Conservation (phyloP, 2,888 invertebrate genomes). For the Bombylius discolor region DNA sequence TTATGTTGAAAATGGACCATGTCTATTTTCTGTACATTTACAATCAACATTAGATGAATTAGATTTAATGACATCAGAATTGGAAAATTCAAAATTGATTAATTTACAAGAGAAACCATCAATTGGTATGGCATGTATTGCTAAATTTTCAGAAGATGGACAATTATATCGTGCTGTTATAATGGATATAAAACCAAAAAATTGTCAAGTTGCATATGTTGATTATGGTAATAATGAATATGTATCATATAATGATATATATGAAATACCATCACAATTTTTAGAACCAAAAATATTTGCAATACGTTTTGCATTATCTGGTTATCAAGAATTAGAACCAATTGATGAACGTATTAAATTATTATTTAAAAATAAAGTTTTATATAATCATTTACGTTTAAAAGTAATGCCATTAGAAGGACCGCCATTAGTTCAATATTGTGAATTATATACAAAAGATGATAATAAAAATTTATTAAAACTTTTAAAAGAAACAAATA, state of each 20-base stretch:
- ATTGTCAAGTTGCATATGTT: constrained; percentile 65
- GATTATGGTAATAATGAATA: constrained; percentile 70
- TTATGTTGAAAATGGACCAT: constrained; percentile 67
- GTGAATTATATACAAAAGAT: constrained; percentile 46
- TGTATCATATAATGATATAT: constrained; percentile 56
- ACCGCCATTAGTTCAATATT: constrained; percentile 60
- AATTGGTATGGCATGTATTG: constrained; percentile 65
- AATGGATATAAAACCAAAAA: constrained; percentile 54
- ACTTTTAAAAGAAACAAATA: constrained; percentile 34
- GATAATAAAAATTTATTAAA: constrained; percentile 47
- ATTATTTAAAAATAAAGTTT: constrained; percentile 56
- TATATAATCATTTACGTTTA: constrained; percentile 48
- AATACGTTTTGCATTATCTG: constrained; percentile 58
- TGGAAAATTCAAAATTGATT: constrained; percentile 49
- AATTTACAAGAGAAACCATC: constrained; percentile 53
- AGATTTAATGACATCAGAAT: constrained; percentile 56
- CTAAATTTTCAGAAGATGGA: constrained; percentile 54
- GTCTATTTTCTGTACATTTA: constrained; percentile 62
- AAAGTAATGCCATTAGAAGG: constrained; percentile 56
- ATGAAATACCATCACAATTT: constrained; percentile 59
- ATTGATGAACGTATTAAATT: constrained; percentile 48
- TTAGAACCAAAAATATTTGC: constrained; percentile 62
- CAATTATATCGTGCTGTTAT: constrained; percentile 64
- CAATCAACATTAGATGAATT: constrained; percentile 46
- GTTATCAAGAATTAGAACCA: constrained; percentile 48